Evolutionary conservation across 2,888 invertebrate genomes (phyloP).

Genomic region (Cheilosia variabilis): DNA sequence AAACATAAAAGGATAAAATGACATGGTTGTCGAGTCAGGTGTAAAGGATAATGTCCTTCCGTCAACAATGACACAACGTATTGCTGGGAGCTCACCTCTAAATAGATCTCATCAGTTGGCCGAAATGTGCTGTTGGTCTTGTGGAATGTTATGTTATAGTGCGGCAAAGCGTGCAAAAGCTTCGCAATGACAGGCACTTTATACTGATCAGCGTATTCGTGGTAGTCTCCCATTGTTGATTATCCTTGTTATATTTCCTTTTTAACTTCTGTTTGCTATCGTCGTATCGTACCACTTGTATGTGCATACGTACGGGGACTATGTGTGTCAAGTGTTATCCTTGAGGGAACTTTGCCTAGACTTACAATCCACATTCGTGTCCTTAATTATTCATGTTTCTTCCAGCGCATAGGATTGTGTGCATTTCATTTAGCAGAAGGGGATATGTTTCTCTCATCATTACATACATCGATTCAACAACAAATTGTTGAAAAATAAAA

Average conservation of each 20-base stretch:
- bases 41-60: conserved; percentile 44
- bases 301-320: conserved; percentile 42
- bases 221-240: conserved; percentile 81
- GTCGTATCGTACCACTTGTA: conserved; percentile 62
- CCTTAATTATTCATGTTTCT: conserved; percentile 74
- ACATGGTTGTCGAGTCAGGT: conserved; percentile 34
- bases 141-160: conserved; percentile 95
- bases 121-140: conserved; percentile 96
- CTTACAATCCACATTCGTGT: conserved; percentile 75
- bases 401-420: conserved; percentile 50
- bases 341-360: conserved; percentile 73
- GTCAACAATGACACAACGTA: conserved; percentile 19
- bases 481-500: conserved; percentile 34
- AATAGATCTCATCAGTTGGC: conserved; percentile 94
- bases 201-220: conserved; percentile 88
- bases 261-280: conserved; percentile 26
- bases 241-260: conserved; percentile 21
- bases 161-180: conserved; percentile 95
- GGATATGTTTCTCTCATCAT: conserved; percentile 58
- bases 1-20: conserved; percentile 26
- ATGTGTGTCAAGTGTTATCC: conserved; percentile 76
- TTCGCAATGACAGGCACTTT: conserved; percentile 93
- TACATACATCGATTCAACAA: conserved; percentile 57
- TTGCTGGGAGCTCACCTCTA: conserved; percentile 88
- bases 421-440: conserved; percentile 37